Percentiles rank a stretch among this genome's conserved stretches.
Conservation (phyloP, 2,797 vertebrate genomes). For the Cuculus canorus region DNA sequence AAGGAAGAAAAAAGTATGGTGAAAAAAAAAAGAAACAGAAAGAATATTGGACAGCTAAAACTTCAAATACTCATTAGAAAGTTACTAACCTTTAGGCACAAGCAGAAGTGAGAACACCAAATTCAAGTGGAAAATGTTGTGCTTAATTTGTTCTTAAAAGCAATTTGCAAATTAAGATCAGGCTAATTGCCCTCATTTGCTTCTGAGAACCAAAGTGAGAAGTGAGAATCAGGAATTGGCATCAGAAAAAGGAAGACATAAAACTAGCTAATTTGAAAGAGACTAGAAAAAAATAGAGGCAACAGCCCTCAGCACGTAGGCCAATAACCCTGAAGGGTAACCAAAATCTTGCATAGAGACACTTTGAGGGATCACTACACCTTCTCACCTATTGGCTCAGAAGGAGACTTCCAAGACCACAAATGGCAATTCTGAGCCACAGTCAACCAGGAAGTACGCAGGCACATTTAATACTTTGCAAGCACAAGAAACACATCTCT, state of each 20-base stretch:
- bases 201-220: conserved; percentile 2
- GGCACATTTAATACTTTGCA: neutral
- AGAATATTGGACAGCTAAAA: neutral
- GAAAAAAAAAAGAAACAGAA: too few species aligned
- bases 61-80: neutral
- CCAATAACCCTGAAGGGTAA: neutral
- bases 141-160: neutral
- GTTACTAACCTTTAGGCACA: conserved; percentile 12
- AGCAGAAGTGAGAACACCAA: neutral
- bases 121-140: neutral
- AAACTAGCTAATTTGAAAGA: neutral
- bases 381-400: neutral
- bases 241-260: conserved; percentile 15
- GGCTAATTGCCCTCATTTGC: neutral
- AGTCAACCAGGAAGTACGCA: neutral
- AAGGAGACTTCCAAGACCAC: neutral
- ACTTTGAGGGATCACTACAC: neutral
- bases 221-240: conserved; percentile 39
- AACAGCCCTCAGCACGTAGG: neutral
- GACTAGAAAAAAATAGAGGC: neutral
- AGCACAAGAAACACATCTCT: neutral
- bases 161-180: neutral
- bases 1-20: neutral
- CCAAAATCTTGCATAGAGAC: neutral
- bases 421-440: neutral